A percentile compares a stretch with the other conserved stretches of the same genome.
Conservation (phyloP, 2,888 invertebrate species). For the Pomacea canaliculata region DNA sequence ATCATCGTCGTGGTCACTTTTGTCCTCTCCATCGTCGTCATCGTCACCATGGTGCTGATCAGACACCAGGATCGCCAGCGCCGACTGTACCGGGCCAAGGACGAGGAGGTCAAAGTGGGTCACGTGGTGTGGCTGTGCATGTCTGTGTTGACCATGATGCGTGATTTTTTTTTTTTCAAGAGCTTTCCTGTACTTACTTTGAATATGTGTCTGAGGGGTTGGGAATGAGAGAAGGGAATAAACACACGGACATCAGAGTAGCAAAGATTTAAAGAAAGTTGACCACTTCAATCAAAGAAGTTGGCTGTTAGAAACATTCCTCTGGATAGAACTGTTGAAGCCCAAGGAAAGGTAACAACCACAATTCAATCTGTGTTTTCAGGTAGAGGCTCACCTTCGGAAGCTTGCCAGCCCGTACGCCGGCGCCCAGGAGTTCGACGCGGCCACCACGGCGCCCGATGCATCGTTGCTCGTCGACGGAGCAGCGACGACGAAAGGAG, state of each 20-base stretch:
- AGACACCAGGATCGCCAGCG: slow-evolving; percentile 37
- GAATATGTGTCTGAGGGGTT: no score
- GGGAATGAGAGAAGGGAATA: no score
- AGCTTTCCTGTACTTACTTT: no score
- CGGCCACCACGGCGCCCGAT: slow-evolving; percentile 15
- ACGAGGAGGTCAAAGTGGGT: slow-evolving; percentile 34
- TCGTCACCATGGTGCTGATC: slow-evolving; percentile 41
- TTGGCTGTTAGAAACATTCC: no score
- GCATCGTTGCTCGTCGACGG: slow-evolving; percentile 7
- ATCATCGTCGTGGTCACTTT: slow-evolving; percentile 44
- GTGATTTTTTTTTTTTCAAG: no score
- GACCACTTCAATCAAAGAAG: no score
- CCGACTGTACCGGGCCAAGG: slow-evolving; percentile 36
- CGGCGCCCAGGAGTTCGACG: neutral
- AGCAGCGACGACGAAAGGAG: slow-evolving; percentile 35
- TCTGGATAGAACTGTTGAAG: no score
- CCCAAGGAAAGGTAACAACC: no score
- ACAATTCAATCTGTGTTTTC: neutral
- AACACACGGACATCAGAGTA: no score
- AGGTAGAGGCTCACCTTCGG: slow-evolving; percentile 16
- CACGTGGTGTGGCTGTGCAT: neutral
- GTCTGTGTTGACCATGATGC: no score
- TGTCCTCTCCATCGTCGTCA: slow-evolving; percentile 39
- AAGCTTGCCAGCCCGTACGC: slow-evolving; percentile 3
- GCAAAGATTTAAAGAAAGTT: no score